These are phyloP conservation scores for Echinarachnius parma DNA, from an alignment of 53 echinoderm and acorn worm genomes.

Conservation along the genomic window DNA sequence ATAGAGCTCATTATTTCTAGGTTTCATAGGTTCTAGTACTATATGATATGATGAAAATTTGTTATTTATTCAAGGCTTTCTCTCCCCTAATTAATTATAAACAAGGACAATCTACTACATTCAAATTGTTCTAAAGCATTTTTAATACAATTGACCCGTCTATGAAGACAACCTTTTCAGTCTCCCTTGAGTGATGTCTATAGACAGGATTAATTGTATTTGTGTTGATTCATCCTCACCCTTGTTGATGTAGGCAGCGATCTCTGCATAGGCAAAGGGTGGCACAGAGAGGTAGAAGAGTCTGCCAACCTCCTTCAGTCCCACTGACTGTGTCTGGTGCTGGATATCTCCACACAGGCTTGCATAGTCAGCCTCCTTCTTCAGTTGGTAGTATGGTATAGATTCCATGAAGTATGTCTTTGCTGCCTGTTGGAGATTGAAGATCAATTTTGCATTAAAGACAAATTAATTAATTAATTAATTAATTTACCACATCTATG, in stretches of 20 bases:
- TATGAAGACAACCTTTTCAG: no score
- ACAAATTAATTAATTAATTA: background rate
- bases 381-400: slow-evolving; percentile 56
- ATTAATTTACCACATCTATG: background rate
- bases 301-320: slow-evolving; percentile 65
- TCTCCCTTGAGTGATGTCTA: no score
- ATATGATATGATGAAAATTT: no score
- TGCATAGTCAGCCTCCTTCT: slow-evolving; percentile 64
- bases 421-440: background rate
- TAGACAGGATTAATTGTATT: no score
- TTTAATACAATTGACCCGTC: no score
- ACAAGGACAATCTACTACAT: no score
- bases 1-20: no score
- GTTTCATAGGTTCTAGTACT: no score
- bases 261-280: slow-evolving; percentile 88
- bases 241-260: slow-evolving; percentile 68
- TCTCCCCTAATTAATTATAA: no score
- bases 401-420: slow-evolving; percentile 2
- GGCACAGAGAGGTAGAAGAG: slow-evolving; percentile 92
- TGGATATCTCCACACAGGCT: slow-evolving; percentile 46
- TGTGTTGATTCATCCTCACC: no score
- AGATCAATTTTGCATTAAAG: background rate
- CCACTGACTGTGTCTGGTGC: slow-evolving; percentile 23
- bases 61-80: no score
- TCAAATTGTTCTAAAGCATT: no score